Percentiles rank a stretch among this genome's conserved stretches.
These are phyloP conservation scores for Ernsta delagoae DNA, from an alignment of 2,888 invertebrate species.

Conservation along the genomic window DNA sequence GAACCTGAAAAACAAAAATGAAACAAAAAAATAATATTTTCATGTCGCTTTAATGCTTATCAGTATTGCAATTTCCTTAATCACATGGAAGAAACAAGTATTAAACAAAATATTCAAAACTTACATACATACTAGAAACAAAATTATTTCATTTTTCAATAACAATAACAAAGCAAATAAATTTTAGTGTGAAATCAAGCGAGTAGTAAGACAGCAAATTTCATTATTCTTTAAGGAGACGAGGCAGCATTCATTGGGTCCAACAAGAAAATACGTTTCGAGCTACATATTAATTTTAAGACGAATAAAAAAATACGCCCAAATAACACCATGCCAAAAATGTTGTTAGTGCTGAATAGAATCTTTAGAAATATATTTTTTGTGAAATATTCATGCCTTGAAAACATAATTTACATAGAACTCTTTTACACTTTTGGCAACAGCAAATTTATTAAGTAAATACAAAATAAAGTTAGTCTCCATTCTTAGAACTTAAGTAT, in stretches of 20 bases:
- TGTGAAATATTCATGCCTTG: too few species aligned
- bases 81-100: slow-evolving; percentile 79
- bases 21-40: slow-evolving; percentile 34
- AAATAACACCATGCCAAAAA: too few species aligned
- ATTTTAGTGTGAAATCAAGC: slow-evolving; percentile 25
- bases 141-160: slow-evolving; percentile 68
- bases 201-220: slow-evolving; percentile 17
- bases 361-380: too few species aligned
- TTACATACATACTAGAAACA: slow-evolving; percentile 62
- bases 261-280: neutral
- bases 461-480: too few species aligned
- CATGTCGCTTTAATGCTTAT: slow-evolving; percentile 64
- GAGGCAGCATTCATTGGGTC: slow-evolving; percentile 27
- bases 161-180: slow-evolving; percentile 78
- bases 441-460: neutral
- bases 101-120: slow-evolving; percentile 73
- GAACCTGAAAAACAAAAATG: slow-evolving; percentile 8
- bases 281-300: too few species aligned
- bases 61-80: slow-evolving; percentile 79
- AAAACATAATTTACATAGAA: too few species aligned
- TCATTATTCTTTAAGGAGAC: slow-evolving; percentile 3
- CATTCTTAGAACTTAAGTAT: too few species aligned
- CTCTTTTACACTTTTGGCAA: slow-evolving; percentile 7
- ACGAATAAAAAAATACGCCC: too few species aligned
- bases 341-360: too few species aligned